phyloP scores from a whole-genome alignment of 2,888 invertebrate species.

The Dastarcus helophoroides region DNA sequence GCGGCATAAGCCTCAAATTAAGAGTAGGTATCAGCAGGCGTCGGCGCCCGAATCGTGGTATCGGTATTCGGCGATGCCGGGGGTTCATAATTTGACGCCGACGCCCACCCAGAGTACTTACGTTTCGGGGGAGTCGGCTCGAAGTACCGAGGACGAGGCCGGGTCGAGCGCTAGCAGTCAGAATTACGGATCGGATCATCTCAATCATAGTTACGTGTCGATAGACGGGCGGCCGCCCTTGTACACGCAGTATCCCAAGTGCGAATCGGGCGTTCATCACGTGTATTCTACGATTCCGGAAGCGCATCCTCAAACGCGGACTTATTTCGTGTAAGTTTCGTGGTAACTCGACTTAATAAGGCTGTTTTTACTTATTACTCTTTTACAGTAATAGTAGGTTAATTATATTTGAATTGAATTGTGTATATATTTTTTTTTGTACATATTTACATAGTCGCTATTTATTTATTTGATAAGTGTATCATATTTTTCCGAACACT shows the following conservation, averaged over 20 bases:
- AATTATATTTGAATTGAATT: constrained; percentile 12
- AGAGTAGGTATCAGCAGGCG: constrained; percentile 58
- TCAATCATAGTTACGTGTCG: constrained; percentile 58
- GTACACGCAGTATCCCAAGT: constrained; percentile 31
- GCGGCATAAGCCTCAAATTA: constrained; percentile 47
- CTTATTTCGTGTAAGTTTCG: constrained; percentile 34
- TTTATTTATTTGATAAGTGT: constrained; percentile 25
- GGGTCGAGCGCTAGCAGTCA: constrained; percentile 43
- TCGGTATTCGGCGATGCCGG: constrained; percentile 52
- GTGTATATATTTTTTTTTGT: constrained; percentile 30
- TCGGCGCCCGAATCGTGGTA: constrained; percentile 62
- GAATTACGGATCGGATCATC: constrained; percentile 52
- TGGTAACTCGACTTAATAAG: constrained; percentile 19
- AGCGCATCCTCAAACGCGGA: constrained; percentile 33
- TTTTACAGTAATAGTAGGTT: constrained; percentile 7
- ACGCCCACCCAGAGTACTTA: constrained; percentile 49
- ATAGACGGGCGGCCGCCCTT: constrained; percentile 43
- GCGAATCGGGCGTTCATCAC: constrained; percentile 28
- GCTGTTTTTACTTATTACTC: constrained; percentile 28
- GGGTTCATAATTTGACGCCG: constrained; percentile 44
- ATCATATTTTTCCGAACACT: constrained; percentile 27
- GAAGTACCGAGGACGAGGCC: constrained; percentile 43
- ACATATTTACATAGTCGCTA: constrained; percentile 24
- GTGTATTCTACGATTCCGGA: constrained; percentile 39
- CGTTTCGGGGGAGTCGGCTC: constrained; percentile 44